These are phyloP conservation scores for Callipepla californica DNA, from an alignment of 2,113 vertebrate species.

Conservation along the genomic window DNA sequence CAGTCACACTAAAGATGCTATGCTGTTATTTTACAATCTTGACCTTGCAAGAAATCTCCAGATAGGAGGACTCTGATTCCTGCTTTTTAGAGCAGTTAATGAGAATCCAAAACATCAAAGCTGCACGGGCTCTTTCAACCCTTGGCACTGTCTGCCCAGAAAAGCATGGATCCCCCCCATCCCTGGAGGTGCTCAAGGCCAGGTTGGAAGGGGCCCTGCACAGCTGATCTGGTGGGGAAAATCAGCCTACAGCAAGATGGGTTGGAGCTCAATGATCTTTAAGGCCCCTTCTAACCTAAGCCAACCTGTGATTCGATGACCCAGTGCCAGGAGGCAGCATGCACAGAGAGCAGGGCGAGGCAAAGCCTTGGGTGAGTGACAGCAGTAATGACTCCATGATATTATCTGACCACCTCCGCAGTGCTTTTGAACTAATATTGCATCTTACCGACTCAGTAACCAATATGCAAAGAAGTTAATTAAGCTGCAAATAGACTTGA, in stretches of 20 bases:
- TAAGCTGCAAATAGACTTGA: not conserved
- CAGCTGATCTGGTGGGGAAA: no score
- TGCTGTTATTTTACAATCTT: not conserved
- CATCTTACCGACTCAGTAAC: not conserved
- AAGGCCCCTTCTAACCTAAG: no score
- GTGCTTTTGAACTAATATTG: not conserved
- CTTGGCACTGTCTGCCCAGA: no score
- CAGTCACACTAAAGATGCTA: not conserved
- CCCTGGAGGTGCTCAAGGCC: no score
- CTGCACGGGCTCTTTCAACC: not conserved
- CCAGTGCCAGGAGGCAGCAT: not conserved
- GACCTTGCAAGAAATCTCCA: not conserved
- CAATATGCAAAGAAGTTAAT: not conserved
- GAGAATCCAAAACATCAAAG: not conserved
- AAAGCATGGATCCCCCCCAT: no score
- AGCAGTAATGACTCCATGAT: not conserved
- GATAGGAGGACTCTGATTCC: not conserved
- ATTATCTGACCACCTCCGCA: slow-evolving; percentile 9
- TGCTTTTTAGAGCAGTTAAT: not conserved
- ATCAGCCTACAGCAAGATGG: no score
- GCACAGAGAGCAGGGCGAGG: not conserved
- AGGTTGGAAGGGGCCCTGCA: no score
- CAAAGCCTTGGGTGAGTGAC: not conserved
- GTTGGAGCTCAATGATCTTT: no score
- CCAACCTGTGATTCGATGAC: not conserved